Percentiles rank a stretch among this genome's conserved stretches.
Conservation (phyloP, 2,113 vertebrate genomes). For the Okapia johnstoni region DNA sequence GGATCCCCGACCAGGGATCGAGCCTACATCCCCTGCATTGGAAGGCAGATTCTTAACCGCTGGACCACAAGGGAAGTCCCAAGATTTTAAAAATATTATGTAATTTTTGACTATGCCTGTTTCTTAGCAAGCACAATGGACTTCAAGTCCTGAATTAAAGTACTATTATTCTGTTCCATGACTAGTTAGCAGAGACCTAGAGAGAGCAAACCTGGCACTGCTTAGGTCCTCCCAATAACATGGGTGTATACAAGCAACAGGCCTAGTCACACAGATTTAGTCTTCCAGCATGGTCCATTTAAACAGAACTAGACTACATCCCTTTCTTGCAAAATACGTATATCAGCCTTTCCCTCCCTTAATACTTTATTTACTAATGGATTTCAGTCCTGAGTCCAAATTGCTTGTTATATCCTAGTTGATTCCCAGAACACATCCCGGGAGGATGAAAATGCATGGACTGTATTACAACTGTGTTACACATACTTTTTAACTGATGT, state of each 20-base stretch:
- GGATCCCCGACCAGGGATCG: accelerated
- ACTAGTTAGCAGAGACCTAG: not conserved
- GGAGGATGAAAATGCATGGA: not conserved
- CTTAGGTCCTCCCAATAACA: not conserved
- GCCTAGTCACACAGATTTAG: not conserved
- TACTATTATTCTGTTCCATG: not conserved
- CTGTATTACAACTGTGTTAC: not conserved
- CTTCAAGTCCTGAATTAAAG: not conserved
- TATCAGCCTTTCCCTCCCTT: not conserved
- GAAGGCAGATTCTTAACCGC: too few species aligned
- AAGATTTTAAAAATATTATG: not conserved
- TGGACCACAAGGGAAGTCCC: not conserved
- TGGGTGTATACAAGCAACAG: too few species aligned
- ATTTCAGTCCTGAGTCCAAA: not conserved
- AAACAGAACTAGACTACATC: not conserved
- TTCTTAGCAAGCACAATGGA: not conserved
- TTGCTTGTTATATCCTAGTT: not conserved
- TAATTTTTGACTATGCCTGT: not conserved
- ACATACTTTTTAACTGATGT: not conserved
- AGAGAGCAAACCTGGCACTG: not conserved
- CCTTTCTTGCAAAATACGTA: not conserved
- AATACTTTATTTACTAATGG: not conserved
- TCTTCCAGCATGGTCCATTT: not conserved
- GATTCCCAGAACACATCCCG: not conserved
- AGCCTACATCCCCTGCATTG: not conserved